Evolutionary conservation across 2,888 invertebrate species (phyloP), one percentile per base, ranked within the genome.

Genomic region (Sphaerophoria taeniata): DNA sequence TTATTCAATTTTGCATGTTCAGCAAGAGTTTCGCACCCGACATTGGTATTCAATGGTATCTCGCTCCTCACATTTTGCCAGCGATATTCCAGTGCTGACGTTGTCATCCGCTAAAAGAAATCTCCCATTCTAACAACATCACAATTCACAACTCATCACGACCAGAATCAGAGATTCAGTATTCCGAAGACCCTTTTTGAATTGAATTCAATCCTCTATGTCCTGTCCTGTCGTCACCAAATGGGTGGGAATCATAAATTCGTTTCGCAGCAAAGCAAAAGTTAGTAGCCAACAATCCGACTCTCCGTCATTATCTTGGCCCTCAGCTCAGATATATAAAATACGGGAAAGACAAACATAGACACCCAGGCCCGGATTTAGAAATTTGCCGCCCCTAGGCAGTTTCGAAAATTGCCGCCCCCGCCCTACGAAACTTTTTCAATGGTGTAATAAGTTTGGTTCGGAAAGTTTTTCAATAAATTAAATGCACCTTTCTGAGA

Each of bases 1-100:
- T 85, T 85, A 85, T 85, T 85, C 81, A 81, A 85, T 85, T 85
- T 81, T 85, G 85, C 85, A 81, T 81, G 81, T 85, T 85, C 85
- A 85, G 81, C 73, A 81, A 61, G 71, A 81, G 76, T 76, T 85
- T 47, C 60, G 61, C 70, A 55, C 69, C 61, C 79, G 47, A 43
- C 39, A 69, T 53, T 63, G 53, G 63, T 49, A 60, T 47, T 70
- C 58, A 61, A 45, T 45, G 45, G 56, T 47, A 33, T 39, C 39
- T 51, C 33, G n/a, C 36, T 56, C 24, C 47, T 16, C 45, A 51
- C 45, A 9, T 58, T n/a, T 24, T 65, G 34, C 9, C 3, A 16
- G 63, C 16, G 14, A 6, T 39, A 56, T 70, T 24, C 45, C 53
- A 77, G 34, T 72, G 79, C 75, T 80, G 80, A 80, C 75, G 75